Conservation (phyloP, 2,113 vertebrate species). For the Dolichotis patagonum region DNA sequence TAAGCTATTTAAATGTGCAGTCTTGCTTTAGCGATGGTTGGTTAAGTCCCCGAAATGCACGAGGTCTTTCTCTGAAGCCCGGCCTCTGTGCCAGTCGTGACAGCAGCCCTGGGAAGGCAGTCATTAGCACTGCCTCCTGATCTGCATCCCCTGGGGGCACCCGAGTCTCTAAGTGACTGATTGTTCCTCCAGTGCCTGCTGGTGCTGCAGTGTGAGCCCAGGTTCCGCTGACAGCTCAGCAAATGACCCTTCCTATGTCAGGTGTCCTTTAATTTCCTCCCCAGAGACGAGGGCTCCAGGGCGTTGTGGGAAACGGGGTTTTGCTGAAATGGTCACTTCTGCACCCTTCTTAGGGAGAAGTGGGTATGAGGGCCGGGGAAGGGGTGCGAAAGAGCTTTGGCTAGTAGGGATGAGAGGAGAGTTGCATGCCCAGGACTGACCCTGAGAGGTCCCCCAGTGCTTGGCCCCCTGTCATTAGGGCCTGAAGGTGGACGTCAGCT, state of each 20-base stretch:
- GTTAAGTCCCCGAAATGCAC: background rate
- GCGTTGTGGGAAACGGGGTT: background rate
- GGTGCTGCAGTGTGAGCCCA: background rate
- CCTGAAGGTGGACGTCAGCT: background rate
- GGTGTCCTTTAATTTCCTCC: background rate
- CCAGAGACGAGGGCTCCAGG: background rate
- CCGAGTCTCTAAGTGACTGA: background rate
- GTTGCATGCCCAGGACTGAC: background rate
- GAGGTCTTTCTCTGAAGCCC: background rate
- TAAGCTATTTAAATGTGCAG: background rate
- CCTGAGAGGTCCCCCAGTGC: background rate
- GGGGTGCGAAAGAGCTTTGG: background rate
- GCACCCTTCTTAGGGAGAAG: background rate
- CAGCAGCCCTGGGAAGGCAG: too few species aligned
- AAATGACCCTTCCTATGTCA: background rate
- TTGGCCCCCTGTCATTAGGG: background rate
- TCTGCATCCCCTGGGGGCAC: background rate
- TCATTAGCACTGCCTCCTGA: too few species aligned
- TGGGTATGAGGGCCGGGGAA: background rate
- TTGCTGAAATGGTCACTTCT: background rate
- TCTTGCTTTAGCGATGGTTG: background rate
- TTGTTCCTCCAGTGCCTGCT: background rate
- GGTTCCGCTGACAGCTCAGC: background rate
- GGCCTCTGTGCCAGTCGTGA: background rate
- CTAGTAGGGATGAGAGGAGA: background rate